phyloP scores from a whole-genome alignment of 2,888 invertebrate species.

The Nesidiocoris tenuis region DNA sequence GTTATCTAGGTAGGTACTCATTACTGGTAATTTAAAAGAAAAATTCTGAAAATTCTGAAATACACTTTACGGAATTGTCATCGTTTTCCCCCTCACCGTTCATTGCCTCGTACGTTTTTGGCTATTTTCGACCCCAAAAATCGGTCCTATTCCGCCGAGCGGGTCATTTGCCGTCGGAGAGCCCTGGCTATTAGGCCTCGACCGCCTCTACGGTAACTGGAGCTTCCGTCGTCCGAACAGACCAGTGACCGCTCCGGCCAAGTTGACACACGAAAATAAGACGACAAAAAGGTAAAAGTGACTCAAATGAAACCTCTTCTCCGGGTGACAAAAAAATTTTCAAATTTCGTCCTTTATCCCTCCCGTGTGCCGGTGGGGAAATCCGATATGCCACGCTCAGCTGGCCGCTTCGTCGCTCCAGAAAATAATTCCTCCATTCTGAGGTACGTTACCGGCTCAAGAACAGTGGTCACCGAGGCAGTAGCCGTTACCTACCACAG shows the following conservation, averaged over 20 bases:
- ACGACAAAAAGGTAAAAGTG: not conserved
- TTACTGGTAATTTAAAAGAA: no score
- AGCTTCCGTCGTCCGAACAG: not conserved
- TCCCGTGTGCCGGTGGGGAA: not conserved
- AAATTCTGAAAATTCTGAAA: no score
- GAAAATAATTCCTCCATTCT: not conserved
- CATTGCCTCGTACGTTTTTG: no score
- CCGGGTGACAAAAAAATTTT: not conserved
- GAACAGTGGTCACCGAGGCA: not conserved
- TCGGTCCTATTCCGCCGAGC: no score
- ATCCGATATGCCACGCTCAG: not conserved
- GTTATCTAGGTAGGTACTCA: no score
- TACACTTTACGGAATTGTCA: no score
- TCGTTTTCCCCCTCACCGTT: no score
- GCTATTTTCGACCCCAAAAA: no score
- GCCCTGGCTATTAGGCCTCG: no score
- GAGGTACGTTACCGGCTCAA: not conserved
- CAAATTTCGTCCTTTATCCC: not conserved
- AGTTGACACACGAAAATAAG: not conserved
- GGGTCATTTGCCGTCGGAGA: no score
- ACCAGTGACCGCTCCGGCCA: not conserved
- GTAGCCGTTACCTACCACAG: not conserved
- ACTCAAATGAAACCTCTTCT: not conserved
- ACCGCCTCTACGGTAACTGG: not conserved
- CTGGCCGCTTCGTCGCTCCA: constrained; percentile 5